Base-by-base conservation (phyloP, 1,140 invertebrate genomes). In the Hermetia illucens region DNA sequence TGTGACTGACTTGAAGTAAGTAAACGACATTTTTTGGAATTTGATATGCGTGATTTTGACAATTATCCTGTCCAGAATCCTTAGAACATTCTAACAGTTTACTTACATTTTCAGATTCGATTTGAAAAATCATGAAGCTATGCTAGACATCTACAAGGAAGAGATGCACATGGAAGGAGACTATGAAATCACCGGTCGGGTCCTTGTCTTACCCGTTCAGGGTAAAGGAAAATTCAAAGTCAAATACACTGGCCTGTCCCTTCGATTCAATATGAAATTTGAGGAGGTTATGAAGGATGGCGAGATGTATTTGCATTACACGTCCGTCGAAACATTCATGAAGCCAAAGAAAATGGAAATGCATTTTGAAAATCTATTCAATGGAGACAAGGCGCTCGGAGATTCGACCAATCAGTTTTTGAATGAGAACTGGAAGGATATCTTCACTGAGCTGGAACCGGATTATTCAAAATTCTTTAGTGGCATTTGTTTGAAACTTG, bases 351-450 rank as follows among this genome's bases (percentile, higher is more conserved):
- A 27, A 9, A 27, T 27, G 0, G 59, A 53, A 4, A 60, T 50
- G 8, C 16, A 52, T 13, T 42, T 58, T 6, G 42, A 49, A 20
- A 55, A 57, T 41, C 39, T 58, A 8, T 57, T 55, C 42, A 53
- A 53, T 38, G 53, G 55, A 5, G 48, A 58, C 35, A 44, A 46
- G 36, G 36, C 45, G 13, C 36, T 58, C 15, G 49, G 27, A 24
- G 33, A 41, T 25, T 24, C 19, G 9, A 58, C 69, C 60, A 71
- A 71, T 48, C 48, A 52, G 16, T 68, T 69, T 47, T 43, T 71
- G 21, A 69, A 70, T 46, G 64, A 71, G 29, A 70, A 71, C 43
- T 71, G 68, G 68, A 37, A 55, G 35, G 58, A 62, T 19, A 45
- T 69, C n/a, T n/a, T n/a, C n/a, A n/a, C n/a, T n/a, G n/a, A n/a